Percentiles rank a stretch among this genome's conserved stretches.
phyloP scores from a whole-genome alignment of 2,888 invertebrate species.

The Luffia ferchaultella region DNA sequence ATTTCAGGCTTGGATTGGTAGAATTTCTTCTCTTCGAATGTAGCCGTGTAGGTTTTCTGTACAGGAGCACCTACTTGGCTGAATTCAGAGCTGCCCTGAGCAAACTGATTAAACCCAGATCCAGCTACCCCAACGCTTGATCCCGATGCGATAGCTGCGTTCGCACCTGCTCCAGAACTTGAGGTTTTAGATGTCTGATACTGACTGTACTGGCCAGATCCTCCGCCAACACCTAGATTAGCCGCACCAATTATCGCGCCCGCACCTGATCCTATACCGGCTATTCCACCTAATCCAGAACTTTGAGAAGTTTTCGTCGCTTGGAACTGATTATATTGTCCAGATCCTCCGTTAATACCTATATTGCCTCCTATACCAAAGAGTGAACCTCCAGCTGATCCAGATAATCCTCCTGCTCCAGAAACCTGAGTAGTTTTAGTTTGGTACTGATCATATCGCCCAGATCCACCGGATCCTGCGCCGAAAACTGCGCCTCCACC shows the following conservation, averaged over 20 bases:
- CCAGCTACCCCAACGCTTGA: not conserved
- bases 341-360: not conserved
- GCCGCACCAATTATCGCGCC: not conserved
- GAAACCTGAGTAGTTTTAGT: no score
- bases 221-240: not conserved
- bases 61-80: conserved; percentile 27
- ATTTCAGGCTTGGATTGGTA: conserved; percentile 25
- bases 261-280: not conserved
- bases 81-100: conserved; percentile 10
- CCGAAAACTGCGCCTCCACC: no score
- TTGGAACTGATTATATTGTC: not conserved
- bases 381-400: no score
- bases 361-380: not conserved
- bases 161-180: not conserved
- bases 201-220: not conserved
- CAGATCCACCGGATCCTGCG: no score
- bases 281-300: not conserved
- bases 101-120: not conserved
- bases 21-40: conserved; percentile 42
- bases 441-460: no score
- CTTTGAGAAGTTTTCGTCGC: not conserved
- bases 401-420: no score
- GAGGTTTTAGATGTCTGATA: not conserved
- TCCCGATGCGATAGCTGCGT: not conserved
- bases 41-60: conserved; percentile 38